phyloP scores from a whole-genome alignment of 2,888 invertebrate genomes.

The Netelia fuscicornis region DNA sequence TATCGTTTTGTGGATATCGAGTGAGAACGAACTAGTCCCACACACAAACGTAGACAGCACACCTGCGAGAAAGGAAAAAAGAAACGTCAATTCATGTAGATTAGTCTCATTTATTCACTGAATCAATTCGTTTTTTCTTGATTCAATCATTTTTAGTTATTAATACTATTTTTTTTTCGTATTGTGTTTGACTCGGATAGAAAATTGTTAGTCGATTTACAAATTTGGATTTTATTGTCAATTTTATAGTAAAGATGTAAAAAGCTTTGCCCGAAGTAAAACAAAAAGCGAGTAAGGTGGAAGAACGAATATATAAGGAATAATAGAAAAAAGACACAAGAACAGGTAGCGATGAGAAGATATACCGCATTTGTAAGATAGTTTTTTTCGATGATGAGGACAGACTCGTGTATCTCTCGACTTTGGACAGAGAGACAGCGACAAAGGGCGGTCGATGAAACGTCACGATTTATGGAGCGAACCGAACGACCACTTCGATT shows the following conservation, averaged over 20 bases:
- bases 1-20: conserved; percentile 26
- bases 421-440: background rate
- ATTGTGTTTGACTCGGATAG: background rate
- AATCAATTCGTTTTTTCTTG: background rate
- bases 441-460: background rate
- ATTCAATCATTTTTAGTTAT: background rate
- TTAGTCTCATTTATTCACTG: too few species aligned
- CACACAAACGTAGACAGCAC: too few species aligned
- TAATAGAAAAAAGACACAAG: background rate
- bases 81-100: too few species aligned
- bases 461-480: background rate
- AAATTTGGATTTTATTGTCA: background rate
- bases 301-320: background rate
- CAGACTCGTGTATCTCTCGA: background rate
- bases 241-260: background rate
- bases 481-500: background rate
- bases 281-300: background rate
- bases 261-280: background rate
- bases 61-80: too few species aligned
- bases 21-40: conserved; percentile 9
- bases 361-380: background rate
- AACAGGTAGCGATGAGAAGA: background rate
- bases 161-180: background rate
- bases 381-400: background rate
- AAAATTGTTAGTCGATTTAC: background rate